Percentiles rank a stretch among this genome's conserved stretches.
These are phyloP conservation scores for Notamacropus eugenii DNA, from an alignment of 2,797 vertebrate species.

Conservation along the genomic window DNA sequence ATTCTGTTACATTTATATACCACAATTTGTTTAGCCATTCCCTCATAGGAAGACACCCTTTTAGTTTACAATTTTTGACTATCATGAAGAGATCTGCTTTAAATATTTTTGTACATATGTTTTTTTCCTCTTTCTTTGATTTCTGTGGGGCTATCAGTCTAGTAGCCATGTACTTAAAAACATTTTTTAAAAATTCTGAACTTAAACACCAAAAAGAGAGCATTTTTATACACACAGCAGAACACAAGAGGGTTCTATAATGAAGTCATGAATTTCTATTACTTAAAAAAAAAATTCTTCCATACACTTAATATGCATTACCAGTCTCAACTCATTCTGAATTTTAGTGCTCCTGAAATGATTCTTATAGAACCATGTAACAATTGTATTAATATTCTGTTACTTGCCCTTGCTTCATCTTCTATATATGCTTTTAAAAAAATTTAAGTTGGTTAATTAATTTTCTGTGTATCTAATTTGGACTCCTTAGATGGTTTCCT, in stretches of 20 bases:
- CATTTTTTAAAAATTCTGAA: neutral
- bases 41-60: neutral
- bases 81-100: neutral
- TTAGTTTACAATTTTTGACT: neutral
- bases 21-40: neutral
- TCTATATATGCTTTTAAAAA: neutral
- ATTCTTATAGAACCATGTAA: neutral
- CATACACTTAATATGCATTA: neutral
- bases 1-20: neutral
- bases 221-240: neutral
- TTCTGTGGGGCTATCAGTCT: neutral
- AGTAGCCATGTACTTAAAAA: neutral
- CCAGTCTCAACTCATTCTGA: neutral
- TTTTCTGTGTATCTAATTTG: neutral
- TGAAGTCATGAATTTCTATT: neutral
- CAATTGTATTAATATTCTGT: neutral
- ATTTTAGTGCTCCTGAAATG: neutral
- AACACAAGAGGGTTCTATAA: neutral
- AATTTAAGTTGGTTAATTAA: neutral
- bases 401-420: neutral
- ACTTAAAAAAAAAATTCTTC: neutral
- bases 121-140: neutral
- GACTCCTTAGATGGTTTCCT: neutral
- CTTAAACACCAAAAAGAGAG: neutral
- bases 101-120: neutral